Conservation (phyloP, 2,888 invertebrate genomes). For the Luperina testacea region DNA sequence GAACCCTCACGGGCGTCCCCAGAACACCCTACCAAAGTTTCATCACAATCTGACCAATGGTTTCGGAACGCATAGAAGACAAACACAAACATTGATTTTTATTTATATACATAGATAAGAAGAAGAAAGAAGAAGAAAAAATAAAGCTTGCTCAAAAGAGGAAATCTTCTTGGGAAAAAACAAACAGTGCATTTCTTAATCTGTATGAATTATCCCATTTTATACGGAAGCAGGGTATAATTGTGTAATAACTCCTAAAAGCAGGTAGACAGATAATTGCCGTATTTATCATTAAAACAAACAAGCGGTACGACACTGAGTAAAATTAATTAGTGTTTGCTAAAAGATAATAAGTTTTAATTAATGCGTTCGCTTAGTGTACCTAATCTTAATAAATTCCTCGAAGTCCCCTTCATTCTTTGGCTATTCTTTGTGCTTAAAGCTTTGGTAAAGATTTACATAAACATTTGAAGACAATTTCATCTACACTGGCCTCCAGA, state of each 20-base stretch:
- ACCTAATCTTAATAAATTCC: conserved; percentile 57
- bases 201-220: conserved; percentile 28
- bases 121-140: too few relatives aligned
- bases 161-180: background rate
- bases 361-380: conserved; percentile 54
- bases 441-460: background rate
- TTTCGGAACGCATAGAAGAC: too few relatives aligned
- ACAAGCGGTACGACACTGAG: conserved; percentile 71
- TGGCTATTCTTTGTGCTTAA: background rate
- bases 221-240: conserved; percentile 28
- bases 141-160: background rate
- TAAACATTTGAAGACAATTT: background rate
- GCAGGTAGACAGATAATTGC: conserved; percentile 66
- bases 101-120: too few relatives aligned
- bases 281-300: conserved; percentile 77
- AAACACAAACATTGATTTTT: too few relatives aligned
- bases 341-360: conserved; percentile 67
- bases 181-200: conserved; percentile 8
- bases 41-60: too few relatives aligned
- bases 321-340: conserved; percentile 74
- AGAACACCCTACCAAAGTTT: too few relatives aligned
- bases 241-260: conserved; percentile 45
- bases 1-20: too few relatives aligned
- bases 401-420: conserved; percentile 5
- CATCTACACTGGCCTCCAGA: background rate